These are phyloP conservation scores for Heliconius melpomene DNA, from an alignment of 1,140 invertebrate species.

Conservation along the genomic window DNA sequence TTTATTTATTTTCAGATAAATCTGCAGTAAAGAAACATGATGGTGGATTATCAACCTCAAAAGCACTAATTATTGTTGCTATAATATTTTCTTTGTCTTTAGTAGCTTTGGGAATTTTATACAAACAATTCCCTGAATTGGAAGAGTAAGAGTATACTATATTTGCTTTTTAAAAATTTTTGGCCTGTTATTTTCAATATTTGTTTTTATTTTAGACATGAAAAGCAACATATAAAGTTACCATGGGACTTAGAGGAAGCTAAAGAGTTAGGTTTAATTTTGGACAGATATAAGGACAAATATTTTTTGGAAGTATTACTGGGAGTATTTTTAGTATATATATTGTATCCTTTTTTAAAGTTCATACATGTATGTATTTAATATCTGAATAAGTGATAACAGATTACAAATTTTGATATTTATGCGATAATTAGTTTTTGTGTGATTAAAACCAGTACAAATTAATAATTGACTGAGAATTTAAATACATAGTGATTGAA, in stretches of 20 bases:
- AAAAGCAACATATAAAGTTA: slow-evolving; percentile 93
- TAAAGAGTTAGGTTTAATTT: slow-evolving; percentile 94
- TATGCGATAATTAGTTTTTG: too few relatives aligned
- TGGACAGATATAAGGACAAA: slow-evolving; percentile 96
- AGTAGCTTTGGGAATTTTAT: slow-evolving; percentile 84
- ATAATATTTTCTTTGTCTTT: slow-evolving; percentile 86
- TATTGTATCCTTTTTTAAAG: slow-evolving; percentile 96
- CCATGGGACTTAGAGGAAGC: slow-evolving; percentile 98
- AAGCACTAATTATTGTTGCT: slow-evolving; percentile 81
- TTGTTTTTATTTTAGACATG: slow-evolving; percentile 87
- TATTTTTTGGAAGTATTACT: slow-evolving; percentile 96
- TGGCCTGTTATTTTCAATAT: not conserved
- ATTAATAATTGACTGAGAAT: too few relatives aligned
- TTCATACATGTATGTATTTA: not conserved
- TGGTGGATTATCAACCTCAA: slow-evolving; percentile 78
- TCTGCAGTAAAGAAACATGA: slow-evolving; percentile 26
- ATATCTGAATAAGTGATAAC: not conserved
- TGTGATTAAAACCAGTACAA: too few relatives aligned
- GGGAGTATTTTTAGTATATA: slow-evolving; percentile 95
- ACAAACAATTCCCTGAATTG: slow-evolving; percentile 90
- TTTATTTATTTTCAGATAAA: slow-evolving; percentile 32
- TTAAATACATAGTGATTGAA: too few relatives aligned
- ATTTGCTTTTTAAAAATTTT: not conserved
- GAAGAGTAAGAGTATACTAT: slow-evolving; percentile 86
- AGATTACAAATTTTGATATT: too few relatives aligned